A percentile compares a stretch with the other conserved stretches of the same genome.
These are phyloP conservation scores for Drosophila erecta DNA, from an alignment of 1,140 invertebrate species.

Conservation along the genomic window DNA sequence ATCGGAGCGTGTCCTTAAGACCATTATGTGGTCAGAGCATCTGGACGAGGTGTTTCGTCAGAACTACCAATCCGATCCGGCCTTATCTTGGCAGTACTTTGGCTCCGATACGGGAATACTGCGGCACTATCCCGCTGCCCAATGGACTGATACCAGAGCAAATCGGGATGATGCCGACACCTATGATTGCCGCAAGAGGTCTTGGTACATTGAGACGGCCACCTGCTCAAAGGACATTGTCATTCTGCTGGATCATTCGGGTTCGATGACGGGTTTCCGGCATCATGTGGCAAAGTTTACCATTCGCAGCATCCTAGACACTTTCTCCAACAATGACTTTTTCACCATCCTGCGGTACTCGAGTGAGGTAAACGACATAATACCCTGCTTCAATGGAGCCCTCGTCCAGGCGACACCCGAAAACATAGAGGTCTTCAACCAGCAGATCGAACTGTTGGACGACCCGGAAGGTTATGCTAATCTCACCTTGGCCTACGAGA, in stretches of 20 bases:
- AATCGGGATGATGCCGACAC: conserved; percentile 86
- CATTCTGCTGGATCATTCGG: conserved; percentile 97
- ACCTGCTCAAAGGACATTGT: conserved; percentile 99
- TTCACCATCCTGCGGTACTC: conserved; percentile 95
- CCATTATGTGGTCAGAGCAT: conserved; percentile 94
- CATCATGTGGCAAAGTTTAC: conserved; percentile 89
- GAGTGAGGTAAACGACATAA: conserved; percentile 87
- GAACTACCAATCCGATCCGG: conserved; percentile 94
- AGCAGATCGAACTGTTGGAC: conserved; percentile 87
- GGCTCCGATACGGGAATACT: conserved; percentile 96
- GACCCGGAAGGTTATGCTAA: conserved; percentile 93
- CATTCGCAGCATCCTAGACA: conserved; percentile 94
- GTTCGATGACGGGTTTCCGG: conserved; percentile 97
- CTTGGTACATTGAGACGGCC: conserved; percentile 98
- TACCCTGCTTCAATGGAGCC: conserved; percentile 92
- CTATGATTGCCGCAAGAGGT: conserved; percentile 94
- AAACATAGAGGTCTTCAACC: conserved; percentile 92
- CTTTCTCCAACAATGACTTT: conserved; percentile 99
- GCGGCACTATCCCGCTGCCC: conserved; percentile 92
- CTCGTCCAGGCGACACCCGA: conserved; percentile 96
- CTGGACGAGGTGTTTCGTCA: conserved; percentile 93
- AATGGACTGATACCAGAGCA: conserved; percentile 86
- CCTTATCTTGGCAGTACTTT: conserved; percentile 98
- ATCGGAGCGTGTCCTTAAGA: conserved; percentile 88
- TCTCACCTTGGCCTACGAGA: conserved; percentile 92